Evolutionary conservation across 2,113 vertebrate genomes (phyloP).

Genomic region (Tupaia tana): DNA sequence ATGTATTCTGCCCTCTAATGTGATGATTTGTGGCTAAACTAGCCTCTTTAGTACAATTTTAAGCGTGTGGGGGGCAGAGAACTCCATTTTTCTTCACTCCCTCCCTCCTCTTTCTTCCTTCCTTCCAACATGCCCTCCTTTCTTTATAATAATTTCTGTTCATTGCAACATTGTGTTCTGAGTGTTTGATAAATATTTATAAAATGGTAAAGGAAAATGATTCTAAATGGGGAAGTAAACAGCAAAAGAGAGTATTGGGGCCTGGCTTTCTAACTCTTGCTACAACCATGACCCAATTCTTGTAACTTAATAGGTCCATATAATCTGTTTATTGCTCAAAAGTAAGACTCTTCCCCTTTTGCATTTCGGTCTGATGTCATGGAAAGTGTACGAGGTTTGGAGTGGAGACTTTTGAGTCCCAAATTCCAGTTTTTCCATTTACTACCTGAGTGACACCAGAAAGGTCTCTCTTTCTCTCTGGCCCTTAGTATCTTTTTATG

Average conservation of each 20-base stretch:
- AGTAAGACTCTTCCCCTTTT: neutral
- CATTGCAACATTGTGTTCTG: neutral
- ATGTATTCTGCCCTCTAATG: neutral
- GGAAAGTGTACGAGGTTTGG: neutral
- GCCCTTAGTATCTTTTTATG: neutral
- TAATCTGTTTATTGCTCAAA: neutral
- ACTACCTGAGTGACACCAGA: neutral
- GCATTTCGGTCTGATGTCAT: neutral
- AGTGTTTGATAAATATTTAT: slow-evolving; percentile 25
- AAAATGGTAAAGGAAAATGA: neutral
- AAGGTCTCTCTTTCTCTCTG: neutral
- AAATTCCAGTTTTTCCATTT: neutral
- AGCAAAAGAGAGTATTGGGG: neutral
- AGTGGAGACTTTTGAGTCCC: neutral
- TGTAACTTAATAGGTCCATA: neutral
- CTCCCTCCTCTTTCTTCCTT: rapidly evolving
- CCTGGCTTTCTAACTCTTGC: neutral
- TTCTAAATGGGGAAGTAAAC: neutral
- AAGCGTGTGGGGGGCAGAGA: neutral
- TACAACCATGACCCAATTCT: neutral
- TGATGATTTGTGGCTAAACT: neutral
- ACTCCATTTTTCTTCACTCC: neutral
- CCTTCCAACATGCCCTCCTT: too few species aligned
- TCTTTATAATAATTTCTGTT: neutral
- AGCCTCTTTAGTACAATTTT: neutral